Conservation (phyloP, 2,888 invertebrate species). For the Drosophila nr. perissopoda region DNA sequence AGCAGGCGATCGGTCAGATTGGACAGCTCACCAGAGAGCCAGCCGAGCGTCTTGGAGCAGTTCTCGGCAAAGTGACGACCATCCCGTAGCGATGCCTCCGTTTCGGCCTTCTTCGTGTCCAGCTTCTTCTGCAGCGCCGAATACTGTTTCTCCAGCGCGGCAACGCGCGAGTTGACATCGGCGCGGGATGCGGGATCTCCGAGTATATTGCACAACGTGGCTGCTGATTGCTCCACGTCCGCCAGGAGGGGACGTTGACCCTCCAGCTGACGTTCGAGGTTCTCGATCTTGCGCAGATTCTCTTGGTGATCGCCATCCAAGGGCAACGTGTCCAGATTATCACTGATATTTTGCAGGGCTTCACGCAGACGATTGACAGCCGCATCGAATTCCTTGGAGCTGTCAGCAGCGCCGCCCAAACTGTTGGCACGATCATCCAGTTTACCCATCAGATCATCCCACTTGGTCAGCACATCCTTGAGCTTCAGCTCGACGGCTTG, state of each 20-base stretch:
- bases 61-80: conserved; percentile 95
- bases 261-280: conserved; percentile 94
- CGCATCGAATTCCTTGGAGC: conserved; percentile 96
- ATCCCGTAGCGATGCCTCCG: conserved; percentile 93
- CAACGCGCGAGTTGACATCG: conserved; percentile 95
- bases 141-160: conserved; percentile 94
- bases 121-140: conserved; percentile 95
- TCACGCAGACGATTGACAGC: conserved; percentile 92
- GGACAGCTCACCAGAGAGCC: conserved; percentile 93
- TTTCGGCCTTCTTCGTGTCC: conserved; percentile 95
- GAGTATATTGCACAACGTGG: conserved; percentile 92
- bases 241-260: conserved; percentile 94
- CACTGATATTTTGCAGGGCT: conserved; percentile 94
- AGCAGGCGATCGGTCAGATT: conserved; percentile 91
- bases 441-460: conserved; percentile 92
- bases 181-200: conserved; percentile 95
- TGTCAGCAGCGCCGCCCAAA: conserved; percentile 95
- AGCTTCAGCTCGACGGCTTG: conserved; percentile 90
- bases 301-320: conserved; percentile 94
- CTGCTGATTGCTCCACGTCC: conserved; percentile 95
- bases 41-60: conserved; percentile 94
- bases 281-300: conserved; percentile 94
- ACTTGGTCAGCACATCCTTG: conserved; percentile 89
- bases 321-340: conserved; percentile 93
- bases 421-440: conserved; percentile 95